phyloP scores from a whole-genome alignment of 2,113 vertebrate species.

The Charina bottae region DNA sequence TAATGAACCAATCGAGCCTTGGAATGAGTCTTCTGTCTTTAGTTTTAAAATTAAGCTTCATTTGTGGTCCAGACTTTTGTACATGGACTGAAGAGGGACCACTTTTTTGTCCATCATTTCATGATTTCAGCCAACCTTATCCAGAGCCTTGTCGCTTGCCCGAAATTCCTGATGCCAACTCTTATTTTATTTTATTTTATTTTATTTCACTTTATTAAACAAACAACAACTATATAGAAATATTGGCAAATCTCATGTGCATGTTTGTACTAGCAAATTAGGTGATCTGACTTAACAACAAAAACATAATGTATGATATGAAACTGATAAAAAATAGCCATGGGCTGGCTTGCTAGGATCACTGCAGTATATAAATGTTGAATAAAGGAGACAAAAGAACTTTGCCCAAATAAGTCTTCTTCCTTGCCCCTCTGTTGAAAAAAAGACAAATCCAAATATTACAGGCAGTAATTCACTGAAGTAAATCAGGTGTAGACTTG shows the following conservation, averaged over 20 bases:
- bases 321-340: neutral
- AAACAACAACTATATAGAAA: neutral
- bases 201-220: neutral
- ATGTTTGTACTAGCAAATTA: neutral
- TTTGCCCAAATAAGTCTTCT: neutral
- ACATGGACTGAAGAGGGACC: neutral
- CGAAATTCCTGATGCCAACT: neutral
- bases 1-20: neutral
- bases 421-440: neutral
- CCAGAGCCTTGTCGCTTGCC: neutral
- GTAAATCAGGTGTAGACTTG: neutral
- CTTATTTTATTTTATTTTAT: neutral
- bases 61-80: neutral
- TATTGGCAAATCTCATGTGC: neutral
- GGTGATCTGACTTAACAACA: neutral
- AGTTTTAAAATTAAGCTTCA: neutral
- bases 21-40: neutral
- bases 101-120: neutral
- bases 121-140: neutral
- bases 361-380: neutral
- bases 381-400: neutral
- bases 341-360: neutral
- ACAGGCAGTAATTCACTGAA: neutral
- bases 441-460: neutral
- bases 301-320: neutral